Percentiles rank a stretch among this genome's conserved stretches.
These are phyloP conservation scores for Pipa parva DNA, from an alignment of 2,113 vertebrate species.

Conservation along the genomic window DNA sequence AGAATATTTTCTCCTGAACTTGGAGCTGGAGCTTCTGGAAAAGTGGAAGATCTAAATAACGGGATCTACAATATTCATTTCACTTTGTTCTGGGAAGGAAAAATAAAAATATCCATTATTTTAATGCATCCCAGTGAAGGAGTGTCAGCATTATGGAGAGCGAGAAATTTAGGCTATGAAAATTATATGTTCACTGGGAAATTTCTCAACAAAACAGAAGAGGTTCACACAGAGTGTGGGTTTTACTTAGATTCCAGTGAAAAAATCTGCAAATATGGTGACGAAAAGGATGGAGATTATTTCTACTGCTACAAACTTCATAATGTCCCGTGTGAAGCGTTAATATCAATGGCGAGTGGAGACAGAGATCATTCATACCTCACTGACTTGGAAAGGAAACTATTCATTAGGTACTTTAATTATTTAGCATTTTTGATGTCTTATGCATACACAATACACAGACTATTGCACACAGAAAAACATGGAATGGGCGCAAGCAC, in stretches of 20 bases:
- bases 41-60: slow-evolving; percentile 45
- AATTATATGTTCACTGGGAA: slow-evolving; percentile 5
- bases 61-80: slow-evolving; percentile 51
- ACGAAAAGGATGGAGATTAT: slow-evolving; percentile 45
- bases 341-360: background rate
- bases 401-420: slow-evolving; percentile 7
- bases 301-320: slow-evolving; percentile 40
- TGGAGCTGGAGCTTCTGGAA: slow-evolving; percentile 42
- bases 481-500: too few relatives aligned
- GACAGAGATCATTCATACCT: slow-evolving; percentile 17
- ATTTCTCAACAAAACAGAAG: background rate
- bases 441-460: too few relatives aligned
- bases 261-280: slow-evolving; percentile 42
- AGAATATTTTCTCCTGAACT: slow-evolving; percentile 43
- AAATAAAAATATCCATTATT: slow-evolving; percentile 46
- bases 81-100: slow-evolving; percentile 51
- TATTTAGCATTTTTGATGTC: too few relatives aligned
- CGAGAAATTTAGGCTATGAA: slow-evolving; percentile 40
- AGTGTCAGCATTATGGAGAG: slow-evolving; percentile 46
- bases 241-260: background rate
- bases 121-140: slow-evolving; percentile 56
- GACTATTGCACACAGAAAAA: too few relatives aligned
- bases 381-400: background rate
- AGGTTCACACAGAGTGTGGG: slow-evolving; percentile 3
- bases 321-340: background rate